Conservation (phyloP, 2,888 invertebrate genomes). For the Linyphia triangularis region DNA sequence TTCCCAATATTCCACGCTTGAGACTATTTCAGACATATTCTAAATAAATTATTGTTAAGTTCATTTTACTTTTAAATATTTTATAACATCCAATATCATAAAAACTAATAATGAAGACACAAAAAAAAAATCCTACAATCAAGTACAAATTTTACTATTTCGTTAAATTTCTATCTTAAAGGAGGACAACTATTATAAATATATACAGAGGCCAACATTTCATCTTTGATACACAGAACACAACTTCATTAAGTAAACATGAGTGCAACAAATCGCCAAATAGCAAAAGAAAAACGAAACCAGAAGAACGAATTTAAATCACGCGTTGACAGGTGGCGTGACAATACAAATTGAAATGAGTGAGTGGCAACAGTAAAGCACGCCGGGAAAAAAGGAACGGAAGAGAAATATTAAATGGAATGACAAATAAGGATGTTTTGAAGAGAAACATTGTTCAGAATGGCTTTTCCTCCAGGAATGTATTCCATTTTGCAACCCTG, state of each 20-base stretch:
- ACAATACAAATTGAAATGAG: conserved; percentile 50
- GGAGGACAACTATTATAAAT: neutral
- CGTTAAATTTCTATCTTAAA: conserved; percentile 21
- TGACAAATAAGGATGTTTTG: conserved; percentile 63
- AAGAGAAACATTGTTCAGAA: conserved; percentile 47
- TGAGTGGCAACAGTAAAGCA: neutral
- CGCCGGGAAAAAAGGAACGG: neutral
- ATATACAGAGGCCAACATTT: neutral
- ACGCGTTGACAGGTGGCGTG: conserved; percentile 30
- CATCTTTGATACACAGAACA: neutral
- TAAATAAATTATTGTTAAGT: too few species aligned
- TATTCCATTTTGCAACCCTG: conserved; percentile 37
- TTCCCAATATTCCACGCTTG: too few species aligned
- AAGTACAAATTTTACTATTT: neutral
- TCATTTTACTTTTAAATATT: too few species aligned
- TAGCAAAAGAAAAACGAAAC: conserved; percentile 14
- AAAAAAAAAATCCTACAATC: too few species aligned
- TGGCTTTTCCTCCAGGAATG: conserved; percentile 4
- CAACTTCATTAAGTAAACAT: conserved; percentile 30
- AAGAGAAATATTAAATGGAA: conserved; percentile 46
- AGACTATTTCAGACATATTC: too few species aligned
- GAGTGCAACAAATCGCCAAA: conserved; percentile 1
- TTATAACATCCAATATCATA: too few species aligned
- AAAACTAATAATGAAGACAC: too few species aligned
- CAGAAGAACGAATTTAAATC: conserved; percentile 33